Evolutionary conservation across 2,888 invertebrate species (phyloP).

Genomic region (Empis livida): DNA sequence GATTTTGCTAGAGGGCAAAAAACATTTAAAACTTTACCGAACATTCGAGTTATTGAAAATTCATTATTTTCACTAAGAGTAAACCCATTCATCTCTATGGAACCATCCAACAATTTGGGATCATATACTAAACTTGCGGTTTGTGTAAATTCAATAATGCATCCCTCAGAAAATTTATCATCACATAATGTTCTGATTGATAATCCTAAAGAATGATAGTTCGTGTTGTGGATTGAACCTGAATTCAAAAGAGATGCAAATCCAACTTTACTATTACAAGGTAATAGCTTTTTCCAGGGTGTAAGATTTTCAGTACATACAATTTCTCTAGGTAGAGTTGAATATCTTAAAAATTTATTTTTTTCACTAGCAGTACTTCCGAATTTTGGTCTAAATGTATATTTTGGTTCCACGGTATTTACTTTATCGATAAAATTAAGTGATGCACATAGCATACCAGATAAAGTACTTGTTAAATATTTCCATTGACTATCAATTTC

Average conservation of each 20-base stretch:
- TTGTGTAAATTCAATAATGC: slow-evolving; percentile 68
- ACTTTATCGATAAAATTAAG: slow-evolving; percentile 82
- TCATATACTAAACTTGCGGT: slow-evolving; percentile 82
- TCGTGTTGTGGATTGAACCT: slow-evolving; percentile 79
- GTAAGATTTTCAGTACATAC: slow-evolving; percentile 98
- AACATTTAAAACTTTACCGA: slow-evolving; percentile 72
- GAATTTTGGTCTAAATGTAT: slow-evolving; percentile 59
- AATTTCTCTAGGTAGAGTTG: slow-evolving; percentile 87
- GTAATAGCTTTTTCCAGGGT: slow-evolving; percentile 94
- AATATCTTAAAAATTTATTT: slow-evolving; percentile 44
- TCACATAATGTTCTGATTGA: slow-evolving; percentile 70
- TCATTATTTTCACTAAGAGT: too few species aligned
- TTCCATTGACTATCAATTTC: slow-evolving; percentile 73
- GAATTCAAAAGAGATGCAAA: slow-evolving; percentile 80
- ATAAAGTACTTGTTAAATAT: slow-evolving; percentile 75
- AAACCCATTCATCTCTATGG: too few species aligned
- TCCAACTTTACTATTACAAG: slow-evolving; percentile 85
- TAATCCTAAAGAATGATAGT: slow-evolving; percentile 82
- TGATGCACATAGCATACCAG: slow-evolving; percentile 93
- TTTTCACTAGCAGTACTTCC: slow-evolving; percentile 10
- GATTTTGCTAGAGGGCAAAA: slow-evolving; percentile 67
- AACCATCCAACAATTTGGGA: slow-evolving; percentile 42
- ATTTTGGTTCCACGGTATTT: slow-evolving; percentile 73
- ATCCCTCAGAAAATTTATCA: slow-evolving; percentile 39
- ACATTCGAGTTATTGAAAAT: slow-evolving; percentile 78